Conservation (phyloP, 2,113 vertebrate genomes). For the Menidia beryllina region DNA sequence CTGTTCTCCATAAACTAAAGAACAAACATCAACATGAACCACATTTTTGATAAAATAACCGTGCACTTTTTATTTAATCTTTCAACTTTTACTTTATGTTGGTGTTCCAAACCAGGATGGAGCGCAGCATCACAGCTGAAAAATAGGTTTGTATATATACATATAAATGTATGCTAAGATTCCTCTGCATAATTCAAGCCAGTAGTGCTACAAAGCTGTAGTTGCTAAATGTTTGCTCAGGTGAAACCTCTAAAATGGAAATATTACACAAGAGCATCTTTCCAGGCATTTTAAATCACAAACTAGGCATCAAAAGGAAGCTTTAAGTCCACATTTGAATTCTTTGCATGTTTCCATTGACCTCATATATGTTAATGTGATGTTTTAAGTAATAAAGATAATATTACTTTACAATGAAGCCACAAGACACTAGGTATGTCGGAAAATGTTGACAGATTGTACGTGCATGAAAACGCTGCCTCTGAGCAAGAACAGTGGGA, state of each 20-base stretch:
- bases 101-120: background rate
- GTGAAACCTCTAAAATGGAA: background rate
- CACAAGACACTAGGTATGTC: constrained; percentile 6
- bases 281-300: background rate
- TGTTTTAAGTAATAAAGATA: no score
- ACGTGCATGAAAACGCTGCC: constrained; percentile 48
- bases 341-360: background rate
- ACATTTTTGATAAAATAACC: no score
- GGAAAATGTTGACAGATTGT: constrained; percentile 45
- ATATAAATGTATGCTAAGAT: no score
- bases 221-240: constrained; percentile 2
- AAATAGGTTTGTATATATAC: no score
- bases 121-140: no score
- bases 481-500: constrained; percentile 40
- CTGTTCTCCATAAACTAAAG: no score
- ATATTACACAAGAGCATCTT: background rate
- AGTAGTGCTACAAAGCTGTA: background rate
- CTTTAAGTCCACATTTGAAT: background rate
- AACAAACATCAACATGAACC: no score
- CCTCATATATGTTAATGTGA: no score
- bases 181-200: background rate
- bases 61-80: background rate
- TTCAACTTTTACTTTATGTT: background rate
- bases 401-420: background rate
- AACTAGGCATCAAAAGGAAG: background rate